These are phyloP conservation scores for Cephus pulcher DNA, from an alignment of 2,888 invertebrate genomes.

Conservation along the genomic window DNA sequence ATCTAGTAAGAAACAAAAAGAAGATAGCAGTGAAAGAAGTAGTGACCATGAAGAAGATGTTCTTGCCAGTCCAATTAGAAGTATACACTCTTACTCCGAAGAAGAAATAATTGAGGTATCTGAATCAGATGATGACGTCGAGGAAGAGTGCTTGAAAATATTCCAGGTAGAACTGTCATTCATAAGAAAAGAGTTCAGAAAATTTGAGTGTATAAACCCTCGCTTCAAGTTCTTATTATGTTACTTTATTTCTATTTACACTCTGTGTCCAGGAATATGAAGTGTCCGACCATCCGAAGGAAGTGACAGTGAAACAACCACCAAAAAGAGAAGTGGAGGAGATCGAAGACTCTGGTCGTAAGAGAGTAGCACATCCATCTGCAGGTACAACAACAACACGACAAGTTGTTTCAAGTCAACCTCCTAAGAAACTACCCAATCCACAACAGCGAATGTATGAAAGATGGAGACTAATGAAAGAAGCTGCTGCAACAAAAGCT, in stretches of 20 bases:
- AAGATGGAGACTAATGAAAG: constrained; percentile 57
- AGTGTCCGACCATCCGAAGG: constrained; percentile 54
- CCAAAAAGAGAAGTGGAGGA: constrained; percentile 45
- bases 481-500: constrained; percentile 49
- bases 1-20: constrained; percentile 38
- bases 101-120: constrained; percentile 65
- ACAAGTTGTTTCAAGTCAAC: constrained; percentile 45
- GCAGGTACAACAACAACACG: constrained; percentile 46
- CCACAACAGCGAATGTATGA: constrained; percentile 61
- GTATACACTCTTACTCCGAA: constrained; percentile 35
- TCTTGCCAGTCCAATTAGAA: constrained; percentile 39
- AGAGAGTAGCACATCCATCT: constrained; percentile 78
- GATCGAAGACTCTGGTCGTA: constrained; percentile 68
- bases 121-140: constrained; percentile 77
- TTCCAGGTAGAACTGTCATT: constrained; percentile 74
- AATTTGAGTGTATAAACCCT: background rate
- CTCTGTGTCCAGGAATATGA: constrained; percentile 55
- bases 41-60: constrained; percentile 40
- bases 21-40: constrained; percentile 43
- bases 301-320: constrained; percentile 37
- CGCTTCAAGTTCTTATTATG: background rate
- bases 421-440: constrained; percentile 44
- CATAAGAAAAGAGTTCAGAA: background rate
- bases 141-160: constrained; percentile 86
- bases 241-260: constrained; percentile 12